Base-by-base conservation (phyloP, 2,888 invertebrate species). In the Hermaeophaga mercurialis region DNA sequence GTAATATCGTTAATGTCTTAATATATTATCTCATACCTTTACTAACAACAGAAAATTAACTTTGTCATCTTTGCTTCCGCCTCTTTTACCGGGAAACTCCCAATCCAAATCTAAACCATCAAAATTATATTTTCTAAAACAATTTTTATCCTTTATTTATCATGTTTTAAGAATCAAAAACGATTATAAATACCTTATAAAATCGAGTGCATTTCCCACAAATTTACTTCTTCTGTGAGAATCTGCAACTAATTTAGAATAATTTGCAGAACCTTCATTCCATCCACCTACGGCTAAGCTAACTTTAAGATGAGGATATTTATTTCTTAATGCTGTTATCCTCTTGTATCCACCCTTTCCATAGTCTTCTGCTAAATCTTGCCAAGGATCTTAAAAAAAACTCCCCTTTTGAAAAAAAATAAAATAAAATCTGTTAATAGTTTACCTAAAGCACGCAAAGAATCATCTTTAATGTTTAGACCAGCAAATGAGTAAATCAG, bases 211-310 rank as follows among this genome's bases (percentile, higher is more conserved):
- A 65, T 89, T 91, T 28, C 82, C 77, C 0, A 91, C 84, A 68
- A 94, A 94, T 43, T 78, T 80, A 1, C 79, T 79, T 44, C 94
- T 82, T 45, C 82, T 79, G 11, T 82, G 81, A 0, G 85, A 79
- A 44, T 83, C 84, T 1, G 85, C 82, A 0, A 88, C 89, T 78
- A 94, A 80, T 31, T 78, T 78, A 11, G 90, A 90, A 73, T 85
- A 91, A 65, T 87, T 85, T 3, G 78, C 73, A 0, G 93, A 93
- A 0, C 93, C 94, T 73, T 94, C 93, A 73, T 93, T 94, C 94
- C 94, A 94, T 0, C 94, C 94, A 0, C 94, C 94, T 31, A 95
- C 89, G 0, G 92, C 94, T 8, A 94, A 74, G 1, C 87, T 84
- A 1, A 79, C 74, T 73, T 85, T 88, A 38, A 94, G 74, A 67